Percentiles rank a stretch among this genome's conserved stretches.
phyloP scores from a whole-genome alignment of 2,113 vertebrate species.

The Sturnus vulgaris region DNA sequence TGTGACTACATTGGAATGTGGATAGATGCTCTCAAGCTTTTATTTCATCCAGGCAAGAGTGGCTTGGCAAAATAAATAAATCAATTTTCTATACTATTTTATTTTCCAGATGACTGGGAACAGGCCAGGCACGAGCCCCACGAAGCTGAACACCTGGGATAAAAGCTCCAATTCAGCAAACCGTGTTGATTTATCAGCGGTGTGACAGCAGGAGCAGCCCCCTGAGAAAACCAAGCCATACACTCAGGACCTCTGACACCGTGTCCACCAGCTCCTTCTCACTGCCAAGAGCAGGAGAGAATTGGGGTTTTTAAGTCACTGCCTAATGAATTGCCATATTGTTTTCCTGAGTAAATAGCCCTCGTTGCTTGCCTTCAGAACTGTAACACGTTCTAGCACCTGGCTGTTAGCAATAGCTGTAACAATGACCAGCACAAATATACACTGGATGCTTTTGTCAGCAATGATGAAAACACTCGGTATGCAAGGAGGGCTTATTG shows the following conservation, averaged over 20 bases:
- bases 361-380: neutral
- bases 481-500: neutral
- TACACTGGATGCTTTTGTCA: constrained; percentile 60
- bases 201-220: constrained; percentile 66
- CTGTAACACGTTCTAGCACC: neutral
- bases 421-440: neutral
- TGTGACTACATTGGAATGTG: neutral
- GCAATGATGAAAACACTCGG: neutral
- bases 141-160: constrained; percentile 91
- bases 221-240: neutral
- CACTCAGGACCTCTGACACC: neutral
- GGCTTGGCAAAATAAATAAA: constrained; percentile 8
- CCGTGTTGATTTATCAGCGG: constrained; percentile 86
- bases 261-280: neutral
- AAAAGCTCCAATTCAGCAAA: constrained; percentile 89
- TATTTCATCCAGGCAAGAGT: neutral
- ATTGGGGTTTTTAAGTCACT: neutral
- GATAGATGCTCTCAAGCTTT: constrained; percentile 18
- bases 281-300: neutral
- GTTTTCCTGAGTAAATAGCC: neutral
- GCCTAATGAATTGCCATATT: neutral
- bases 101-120: constrained; percentile 85
- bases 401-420: neutral
- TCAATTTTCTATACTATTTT: constrained; percentile 2
- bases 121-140: constrained; percentile 80